Conservation (phyloP, 2,797 vertebrate genomes). For the Macropus fuliginosus region DNA sequence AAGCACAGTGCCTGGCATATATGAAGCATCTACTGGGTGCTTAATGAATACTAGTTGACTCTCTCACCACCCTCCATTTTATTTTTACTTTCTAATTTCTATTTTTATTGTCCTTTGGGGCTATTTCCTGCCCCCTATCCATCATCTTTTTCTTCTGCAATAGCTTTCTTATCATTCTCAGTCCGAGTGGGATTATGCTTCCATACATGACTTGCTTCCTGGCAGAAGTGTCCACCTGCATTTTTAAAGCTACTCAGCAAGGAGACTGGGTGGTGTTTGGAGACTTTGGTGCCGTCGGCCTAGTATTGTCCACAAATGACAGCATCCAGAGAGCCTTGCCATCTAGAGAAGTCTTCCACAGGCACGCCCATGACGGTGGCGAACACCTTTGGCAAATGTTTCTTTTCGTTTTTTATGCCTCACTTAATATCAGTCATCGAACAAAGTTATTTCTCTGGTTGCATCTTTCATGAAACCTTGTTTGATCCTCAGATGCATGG, state of each 20-base stretch:
- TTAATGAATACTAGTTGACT: not conserved
- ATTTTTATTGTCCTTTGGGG: not conserved
- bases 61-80: not conserved
- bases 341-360: not conserved
- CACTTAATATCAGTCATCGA: not conserved
- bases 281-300: not conserved
- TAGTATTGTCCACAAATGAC: not conserved
- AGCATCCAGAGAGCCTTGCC: not conserved
- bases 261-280: not conserved
- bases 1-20: not conserved
- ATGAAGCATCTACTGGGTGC: not conserved
- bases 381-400: not conserved
- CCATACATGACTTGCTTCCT: not conserved
- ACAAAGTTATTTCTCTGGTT: not conserved
- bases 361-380: not conserved
- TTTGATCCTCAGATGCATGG: not conserved
- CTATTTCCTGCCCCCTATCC: not conserved
- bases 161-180: not conserved
- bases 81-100: not conserved
- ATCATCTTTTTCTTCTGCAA: not conserved
- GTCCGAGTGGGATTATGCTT: not conserved
- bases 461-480: not conserved
- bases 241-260: not conserved
- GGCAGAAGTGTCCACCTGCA: not conserved
- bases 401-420: not conserved